A percentile compares a stretch with the other conserved stretches of the same genome.
These are phyloP conservation scores for Ia io DNA, from an alignment of 2,113 vertebrate genomes.

Conservation along the genomic window DNA sequence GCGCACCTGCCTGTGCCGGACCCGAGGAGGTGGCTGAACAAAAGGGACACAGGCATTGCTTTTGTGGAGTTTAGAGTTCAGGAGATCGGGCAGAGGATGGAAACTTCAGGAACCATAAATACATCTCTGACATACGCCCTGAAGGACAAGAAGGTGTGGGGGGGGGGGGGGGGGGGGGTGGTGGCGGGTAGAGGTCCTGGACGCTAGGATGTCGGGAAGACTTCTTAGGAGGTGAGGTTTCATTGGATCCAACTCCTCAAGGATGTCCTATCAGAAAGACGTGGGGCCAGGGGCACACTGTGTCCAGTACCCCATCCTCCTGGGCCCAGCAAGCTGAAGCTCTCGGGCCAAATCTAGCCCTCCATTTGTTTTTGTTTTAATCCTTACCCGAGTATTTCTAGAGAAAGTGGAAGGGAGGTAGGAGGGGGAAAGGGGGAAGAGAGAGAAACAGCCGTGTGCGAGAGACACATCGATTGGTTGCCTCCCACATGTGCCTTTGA, in stretches of 20 bases:
- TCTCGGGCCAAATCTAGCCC: background rate
- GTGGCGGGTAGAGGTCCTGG: background rate
- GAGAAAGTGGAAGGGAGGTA: too few species aligned
- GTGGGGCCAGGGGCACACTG: background rate
- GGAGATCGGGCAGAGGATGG: background rate
- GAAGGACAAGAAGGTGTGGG: background rate
- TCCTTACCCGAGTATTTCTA: too few species aligned
- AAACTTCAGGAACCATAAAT: background rate
- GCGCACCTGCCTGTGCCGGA: background rate
- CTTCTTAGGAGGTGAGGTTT: background rate
- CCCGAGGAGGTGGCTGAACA: background rate
- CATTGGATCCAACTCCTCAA: background rate
- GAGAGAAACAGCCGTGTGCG: too few species aligned
- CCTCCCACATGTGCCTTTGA: too few species aligned
- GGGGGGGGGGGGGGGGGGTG: too few species aligned
- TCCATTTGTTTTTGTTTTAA: background rate
- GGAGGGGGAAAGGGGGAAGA: too few species aligned
- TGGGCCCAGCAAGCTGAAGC: fast-evolving
- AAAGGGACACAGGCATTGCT: fast-evolving
- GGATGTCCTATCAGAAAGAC: background rate
- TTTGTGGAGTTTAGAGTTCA: background rate
- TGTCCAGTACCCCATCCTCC: background rate
- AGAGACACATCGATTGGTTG: too few species aligned
- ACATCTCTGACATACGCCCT: background rate
- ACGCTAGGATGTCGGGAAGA: background rate